Evolutionary conservation across 2,888 invertebrate genomes (phyloP).

Genomic region (Hartigia nigra): DNA sequence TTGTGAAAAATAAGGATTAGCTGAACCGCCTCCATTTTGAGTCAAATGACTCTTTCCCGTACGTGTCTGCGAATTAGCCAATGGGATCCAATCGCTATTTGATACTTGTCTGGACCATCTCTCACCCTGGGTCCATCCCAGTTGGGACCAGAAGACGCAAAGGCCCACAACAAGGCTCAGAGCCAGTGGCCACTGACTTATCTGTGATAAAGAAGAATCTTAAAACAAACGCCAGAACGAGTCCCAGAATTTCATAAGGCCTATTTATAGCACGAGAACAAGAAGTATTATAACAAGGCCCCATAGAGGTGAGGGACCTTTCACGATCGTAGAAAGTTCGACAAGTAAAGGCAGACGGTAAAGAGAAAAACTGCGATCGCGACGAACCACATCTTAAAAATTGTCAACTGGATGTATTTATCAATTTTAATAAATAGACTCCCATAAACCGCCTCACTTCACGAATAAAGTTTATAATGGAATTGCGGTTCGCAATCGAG

Average conservation of each 20-base stretch:
- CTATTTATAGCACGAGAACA: not conserved
- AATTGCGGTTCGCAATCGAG: not conserved
- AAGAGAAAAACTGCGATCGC: not conserved
- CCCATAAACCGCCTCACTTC: not conserved
- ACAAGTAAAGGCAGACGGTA: not conserved
- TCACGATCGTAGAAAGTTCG: not conserved
- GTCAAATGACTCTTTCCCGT: slow-evolving; percentile 27
- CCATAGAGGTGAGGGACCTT: not conserved
- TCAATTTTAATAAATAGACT: not conserved
- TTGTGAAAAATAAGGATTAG: not conserved
- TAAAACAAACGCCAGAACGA: not conserved
- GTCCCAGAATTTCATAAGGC: not conserved
- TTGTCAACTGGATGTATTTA: not conserved
- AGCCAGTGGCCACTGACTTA: slow-evolving; percentile 45
- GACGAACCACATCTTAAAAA: not conserved
- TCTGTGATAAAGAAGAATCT: slow-evolving; percentile 35
- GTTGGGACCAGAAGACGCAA: slow-evolving; percentile 31
- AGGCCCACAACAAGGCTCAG: slow-evolving; percentile 45
- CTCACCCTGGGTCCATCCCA: slow-evolving; percentile 37
- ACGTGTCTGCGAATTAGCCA: slow-evolving; percentile 53
- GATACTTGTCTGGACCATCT: slow-evolving; percentile 63
- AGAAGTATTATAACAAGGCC: not conserved
- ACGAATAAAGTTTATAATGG: not conserved
- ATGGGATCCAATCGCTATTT: slow-evolving; percentile 63
- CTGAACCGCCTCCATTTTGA: not conserved